Conservation (phyloP, 2,113 vertebrate species). For the Pygoscelis adeliae region DNA sequence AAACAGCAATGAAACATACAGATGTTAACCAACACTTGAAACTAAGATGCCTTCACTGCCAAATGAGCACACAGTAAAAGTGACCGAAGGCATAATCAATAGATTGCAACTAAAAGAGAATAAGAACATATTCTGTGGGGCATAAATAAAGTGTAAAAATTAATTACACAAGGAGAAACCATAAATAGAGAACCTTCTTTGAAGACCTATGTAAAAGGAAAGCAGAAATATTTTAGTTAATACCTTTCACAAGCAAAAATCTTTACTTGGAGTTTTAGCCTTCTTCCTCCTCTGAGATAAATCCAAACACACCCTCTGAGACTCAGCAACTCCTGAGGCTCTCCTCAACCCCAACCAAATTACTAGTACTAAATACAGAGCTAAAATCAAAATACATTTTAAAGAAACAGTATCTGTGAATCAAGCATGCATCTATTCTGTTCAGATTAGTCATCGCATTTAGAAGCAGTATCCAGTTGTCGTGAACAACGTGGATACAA, state of each 20-base stretch:
- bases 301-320: background rate
- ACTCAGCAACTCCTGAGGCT: background rate
- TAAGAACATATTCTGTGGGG: background rate
- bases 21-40: background rate
- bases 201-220: constrained; percentile 29
- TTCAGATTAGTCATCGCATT: background rate
- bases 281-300: background rate
- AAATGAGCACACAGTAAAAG: background rate
- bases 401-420: background rate
- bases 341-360: background rate
- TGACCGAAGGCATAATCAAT: background rate
- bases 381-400: background rate
- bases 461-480: background rate
- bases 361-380: background rate
- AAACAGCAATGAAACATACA: background rate
- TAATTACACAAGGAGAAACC: background rate
- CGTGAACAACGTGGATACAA: background rate
- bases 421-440: background rate
- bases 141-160: background rate
- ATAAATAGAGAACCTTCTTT: background rate
- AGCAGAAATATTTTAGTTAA: constrained; percentile 33
- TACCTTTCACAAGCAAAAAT: background rate
- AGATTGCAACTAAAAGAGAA: background rate
- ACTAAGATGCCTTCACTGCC: background rate
- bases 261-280: background rate